Percentiles rank a stretch among this genome's conserved stretches.
These are phyloP conservation scores for Ormia ochracea DNA, from an alignment of 2,888 invertebrate genomes.

Conservation along the genomic window DNA sequence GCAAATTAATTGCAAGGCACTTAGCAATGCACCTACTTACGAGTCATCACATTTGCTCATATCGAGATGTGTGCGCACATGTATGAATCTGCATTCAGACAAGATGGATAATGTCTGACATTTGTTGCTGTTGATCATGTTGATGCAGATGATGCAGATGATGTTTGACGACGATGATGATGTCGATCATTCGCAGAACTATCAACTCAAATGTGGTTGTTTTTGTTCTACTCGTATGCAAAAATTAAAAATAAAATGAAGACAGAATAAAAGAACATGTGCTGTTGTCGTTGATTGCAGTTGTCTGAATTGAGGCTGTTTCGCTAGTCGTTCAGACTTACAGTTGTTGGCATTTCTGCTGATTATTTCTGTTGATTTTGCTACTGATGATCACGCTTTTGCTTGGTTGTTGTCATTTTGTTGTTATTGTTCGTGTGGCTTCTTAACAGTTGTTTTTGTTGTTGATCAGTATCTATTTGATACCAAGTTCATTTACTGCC, in stretches of 20 bases:
- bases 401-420: constrained; percentile 46
- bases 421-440: constrained; percentile 37
- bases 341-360: constrained; percentile 23
- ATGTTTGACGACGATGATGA: constrained; percentile 56
- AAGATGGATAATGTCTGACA: constrained; percentile 60
- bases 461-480: constrained; percentile 51
- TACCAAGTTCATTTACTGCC: constrained; percentile 54
- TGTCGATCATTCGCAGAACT: constrained; percentile 59
- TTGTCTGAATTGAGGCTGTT: constrained; percentile 19
- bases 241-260: constrained; percentile 38
- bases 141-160: constrained; percentile 51
- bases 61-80: constrained; percentile 2
- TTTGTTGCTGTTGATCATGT: constrained; percentile 60
- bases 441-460: constrained; percentile 37
- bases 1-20: neutral
- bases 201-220: constrained; percentile 52
- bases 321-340: neutral
- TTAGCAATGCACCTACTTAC: neutral
- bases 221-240: constrained; percentile 44
- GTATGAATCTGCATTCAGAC: neutral
- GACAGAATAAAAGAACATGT: constrained; percentile 34
- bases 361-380: constrained; percentile 19
- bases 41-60: neutral
- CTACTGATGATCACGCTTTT: constrained; percentile 57
- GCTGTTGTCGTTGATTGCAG: constrained; percentile 35